Evolutionary conservation across 2,888 invertebrate genomes (phyloP).

Genomic region (Cephus runcator): DNA sequence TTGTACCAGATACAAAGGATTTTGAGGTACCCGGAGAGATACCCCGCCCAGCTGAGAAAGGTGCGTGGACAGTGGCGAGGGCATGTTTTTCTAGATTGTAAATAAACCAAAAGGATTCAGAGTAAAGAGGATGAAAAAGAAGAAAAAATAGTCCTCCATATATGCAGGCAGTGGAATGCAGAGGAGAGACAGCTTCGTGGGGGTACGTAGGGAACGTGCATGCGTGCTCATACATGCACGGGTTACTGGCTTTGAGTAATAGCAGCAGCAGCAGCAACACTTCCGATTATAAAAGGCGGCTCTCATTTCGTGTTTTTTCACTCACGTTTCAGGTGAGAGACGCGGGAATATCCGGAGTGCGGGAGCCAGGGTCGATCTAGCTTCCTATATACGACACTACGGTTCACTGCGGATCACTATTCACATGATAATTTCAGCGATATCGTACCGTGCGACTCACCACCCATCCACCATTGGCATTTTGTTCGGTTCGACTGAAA

Average conservation of each 20-base stretch:
- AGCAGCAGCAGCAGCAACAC: conserved; percentile 26
- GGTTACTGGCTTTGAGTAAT: background rate
- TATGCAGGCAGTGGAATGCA: background rate
- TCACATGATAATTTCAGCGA: conserved; percentile 30
- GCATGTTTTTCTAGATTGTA: background rate
- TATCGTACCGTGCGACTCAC: conserved; percentile 25
- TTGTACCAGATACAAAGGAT: background rate
- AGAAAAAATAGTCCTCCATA: background rate
- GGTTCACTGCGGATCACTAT: conserved; percentile 23
- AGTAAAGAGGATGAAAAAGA: background rate
- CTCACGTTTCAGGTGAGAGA: conserved; percentile 30
- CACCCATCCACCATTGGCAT: conserved; percentile 30
- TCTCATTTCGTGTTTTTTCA: conserved; percentile 21
- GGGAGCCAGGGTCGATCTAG: conserved; percentile 10
- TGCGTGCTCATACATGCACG: conserved; percentile 17
- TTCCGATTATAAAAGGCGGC: conserved; percentile 32
- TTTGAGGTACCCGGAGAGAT: background rate
- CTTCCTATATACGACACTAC: conserved; percentile 17
- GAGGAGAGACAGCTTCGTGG: conserved; percentile 5
- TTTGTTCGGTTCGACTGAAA: conserved; percentile 25
- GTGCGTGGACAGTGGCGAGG: background rate
- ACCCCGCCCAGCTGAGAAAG: conserved; percentile 1
- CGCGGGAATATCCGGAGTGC: conserved; percentile 17
- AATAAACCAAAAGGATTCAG: background rate
- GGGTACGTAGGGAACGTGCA: conserved; percentile 1